Evolutionary conservation across 1,140 invertebrate species (phyloP), one percentile per base, ranked within the genome.

Genomic region (Pantala flavescens): DNA sequence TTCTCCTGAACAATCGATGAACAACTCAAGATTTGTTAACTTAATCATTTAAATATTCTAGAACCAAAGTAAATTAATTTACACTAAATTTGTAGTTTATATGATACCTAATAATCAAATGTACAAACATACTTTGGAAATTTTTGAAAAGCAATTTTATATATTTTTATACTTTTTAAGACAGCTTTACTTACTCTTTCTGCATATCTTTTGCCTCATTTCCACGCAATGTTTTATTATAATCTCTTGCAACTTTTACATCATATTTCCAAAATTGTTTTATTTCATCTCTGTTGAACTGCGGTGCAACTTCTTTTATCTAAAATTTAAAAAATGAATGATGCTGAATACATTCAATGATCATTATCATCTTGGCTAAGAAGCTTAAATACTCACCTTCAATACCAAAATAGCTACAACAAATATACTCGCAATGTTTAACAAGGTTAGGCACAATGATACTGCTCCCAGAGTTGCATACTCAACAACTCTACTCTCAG

Each of bases 291-390:
- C 82, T 81, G 16, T 85, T 85, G 0, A 86, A 84, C 1, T 86
- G 79, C 0, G 91, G 90, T 36, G 89, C 88, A 11, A 92, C 90
- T 85, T 92, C 89, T 82, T 93, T 93, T 7, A 91, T 85, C 89
- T 90, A 23, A 82, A 82, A 76, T 73, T 71, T 24, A 43, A 74
- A 74, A 70, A 63, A 28, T 7, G 23, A 7, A 73, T 23, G 28
- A 9, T 36, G 2, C 9, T 36, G 9, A 9, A 36, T 7, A 77
- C 14, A 74, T 49, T 55, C 42, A 12, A 19, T 16, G 7, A 14
- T 28, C 70, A 28, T 21, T 75, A 2, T 28, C 19, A 1, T 12
- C 42, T 14, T 75, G 3, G 24, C n/a, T 43, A 12, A 0, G 16
- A 23, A n/a, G 9, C 19, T 36, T 72, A n/a, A 76, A 70, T 28